A percentile compares a stretch with the other conserved stretches of the same genome.
Evolutionary conservation across 2,797 vertebrate species (phyloP).

Genomic region (Oreochromis grahami): DNA sequence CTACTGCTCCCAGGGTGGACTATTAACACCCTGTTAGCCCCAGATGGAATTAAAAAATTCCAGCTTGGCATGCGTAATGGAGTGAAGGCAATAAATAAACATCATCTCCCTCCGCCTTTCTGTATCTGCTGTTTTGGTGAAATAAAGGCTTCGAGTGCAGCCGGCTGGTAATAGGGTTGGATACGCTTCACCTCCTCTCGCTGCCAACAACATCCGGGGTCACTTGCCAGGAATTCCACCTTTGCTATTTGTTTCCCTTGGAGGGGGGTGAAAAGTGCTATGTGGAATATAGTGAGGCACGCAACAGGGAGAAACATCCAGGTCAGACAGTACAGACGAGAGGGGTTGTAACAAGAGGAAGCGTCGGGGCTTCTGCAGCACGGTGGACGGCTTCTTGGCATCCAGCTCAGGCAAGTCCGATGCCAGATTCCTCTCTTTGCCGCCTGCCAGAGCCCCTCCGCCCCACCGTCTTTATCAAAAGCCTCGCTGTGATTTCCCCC

Average conservation of each 20-base stretch:
- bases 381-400: slow-evolving; percentile 40
- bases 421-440: slow-evolving; percentile 60
- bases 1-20: slow-evolving; percentile 6
- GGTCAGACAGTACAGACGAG: slow-evolving; percentile 23
- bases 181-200: slow-evolving; percentile 68
- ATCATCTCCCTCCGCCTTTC: neutral
- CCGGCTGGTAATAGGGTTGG: slow-evolving; percentile 60
- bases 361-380: slow-evolving; percentile 21
- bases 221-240: slow-evolving; percentile 89
- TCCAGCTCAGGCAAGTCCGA: slow-evolving; percentile 7
- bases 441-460: slow-evolving; percentile 40
- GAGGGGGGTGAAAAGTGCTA: slow-evolving; percentile 82
- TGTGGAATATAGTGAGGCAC: slow-evolving; percentile 68
- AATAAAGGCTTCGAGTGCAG: slow-evolving; percentile 36
- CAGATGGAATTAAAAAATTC: neutral
- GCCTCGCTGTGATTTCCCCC: slow-evolving; percentile 40
- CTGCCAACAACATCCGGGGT: slow-evolving; percentile 84
- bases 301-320: slow-evolving; percentile 50
- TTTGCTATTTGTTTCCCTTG: slow-evolving; percentile 86
- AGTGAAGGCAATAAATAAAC: neutral
- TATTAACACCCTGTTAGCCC: slow-evolving; percentile 10
- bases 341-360: slow-evolving; percentile 26
- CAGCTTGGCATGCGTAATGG: neutral
- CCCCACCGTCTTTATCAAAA: slow-evolving; percentile 51
- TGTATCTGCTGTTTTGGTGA: slow-evolving; percentile 3